Percentiles rank a stretch among this genome's conserved stretches.
Conservation (phyloP, 2,797 vertebrate species). For the Tolypeutes matacus region DNA sequence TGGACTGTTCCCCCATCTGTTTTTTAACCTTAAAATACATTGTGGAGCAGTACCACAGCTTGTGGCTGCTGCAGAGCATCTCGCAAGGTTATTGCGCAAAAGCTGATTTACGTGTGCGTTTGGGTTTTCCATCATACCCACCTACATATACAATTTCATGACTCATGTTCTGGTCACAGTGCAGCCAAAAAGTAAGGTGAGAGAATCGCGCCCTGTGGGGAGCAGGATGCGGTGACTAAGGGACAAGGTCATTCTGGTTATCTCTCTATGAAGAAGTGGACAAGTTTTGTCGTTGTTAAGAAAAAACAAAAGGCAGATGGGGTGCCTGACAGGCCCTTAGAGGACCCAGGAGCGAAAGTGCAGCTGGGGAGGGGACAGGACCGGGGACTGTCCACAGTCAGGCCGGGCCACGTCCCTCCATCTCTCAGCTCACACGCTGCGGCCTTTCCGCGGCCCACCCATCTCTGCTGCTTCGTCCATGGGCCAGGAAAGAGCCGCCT, state of each 20-base stretch:
- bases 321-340: background rate
- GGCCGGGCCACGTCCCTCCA: background rate
- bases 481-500: background rate
- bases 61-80: background rate
- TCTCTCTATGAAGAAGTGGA: background rate
- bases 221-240: background rate
- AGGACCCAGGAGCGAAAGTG: background rate
- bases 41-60: too few relatives aligned
- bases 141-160: rapidly evolving
- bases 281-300: background rate
- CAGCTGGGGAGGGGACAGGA: background rate
- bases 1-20: background rate
- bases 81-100: too few relatives aligned
- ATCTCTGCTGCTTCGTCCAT: background rate
- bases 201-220: background rate
- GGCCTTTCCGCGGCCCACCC: background rate
- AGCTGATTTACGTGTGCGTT: rapidly evolving
- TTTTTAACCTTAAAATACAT: background rate
- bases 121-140: background rate
- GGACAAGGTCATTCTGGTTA: background rate
- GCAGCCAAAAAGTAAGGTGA: background rate
- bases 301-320: background rate
- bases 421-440: background rate
- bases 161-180: rapidly evolving
- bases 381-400: rapidly evolving